phyloP scores from a whole-genome alignment of 2,113 vertebrate genomes.

The Pseudopodoces humilis region DNA sequence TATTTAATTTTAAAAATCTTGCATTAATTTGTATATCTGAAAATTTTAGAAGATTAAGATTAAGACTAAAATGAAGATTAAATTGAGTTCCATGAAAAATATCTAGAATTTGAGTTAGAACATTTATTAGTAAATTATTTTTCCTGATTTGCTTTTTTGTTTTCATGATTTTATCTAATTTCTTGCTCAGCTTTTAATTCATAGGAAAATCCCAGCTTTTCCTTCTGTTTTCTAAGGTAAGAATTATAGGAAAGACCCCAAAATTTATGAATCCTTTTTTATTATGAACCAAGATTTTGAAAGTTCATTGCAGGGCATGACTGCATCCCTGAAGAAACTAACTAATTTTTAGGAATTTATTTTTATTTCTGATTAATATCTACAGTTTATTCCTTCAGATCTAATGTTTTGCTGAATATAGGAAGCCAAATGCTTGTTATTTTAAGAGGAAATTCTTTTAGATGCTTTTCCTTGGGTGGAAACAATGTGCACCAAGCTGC shows the following conservation, averaged over 20 bases:
- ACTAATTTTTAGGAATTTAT: neutral
- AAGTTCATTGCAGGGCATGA: neutral
- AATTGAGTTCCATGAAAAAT: neutral
- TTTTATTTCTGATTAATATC: neutral
- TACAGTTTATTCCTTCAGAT: neutral
- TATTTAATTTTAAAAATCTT: neutral
- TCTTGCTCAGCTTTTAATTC: neutral
- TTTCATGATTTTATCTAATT: neutral
- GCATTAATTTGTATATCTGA: neutral
- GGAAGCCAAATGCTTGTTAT: neutral
- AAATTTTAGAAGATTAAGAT: neutral
- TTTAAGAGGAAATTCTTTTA: neutral
- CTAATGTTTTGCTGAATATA: neutral
- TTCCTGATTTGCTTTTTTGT: accelerated
- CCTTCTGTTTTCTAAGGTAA: neutral
- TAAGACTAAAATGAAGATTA: neutral
- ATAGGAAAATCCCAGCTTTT: neutral
- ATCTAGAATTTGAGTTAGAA: neutral
- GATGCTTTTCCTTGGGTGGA: neutral
- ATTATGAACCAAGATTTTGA: neutral
- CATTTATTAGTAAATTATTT: neutral
- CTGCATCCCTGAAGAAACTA: neutral
- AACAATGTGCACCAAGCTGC: neutral
- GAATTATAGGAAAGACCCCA: neutral
- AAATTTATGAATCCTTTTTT: neutral